Conservation (phyloP, 2,888 invertebrate genomes). For the Petrolisthes cinctipes region DNA sequence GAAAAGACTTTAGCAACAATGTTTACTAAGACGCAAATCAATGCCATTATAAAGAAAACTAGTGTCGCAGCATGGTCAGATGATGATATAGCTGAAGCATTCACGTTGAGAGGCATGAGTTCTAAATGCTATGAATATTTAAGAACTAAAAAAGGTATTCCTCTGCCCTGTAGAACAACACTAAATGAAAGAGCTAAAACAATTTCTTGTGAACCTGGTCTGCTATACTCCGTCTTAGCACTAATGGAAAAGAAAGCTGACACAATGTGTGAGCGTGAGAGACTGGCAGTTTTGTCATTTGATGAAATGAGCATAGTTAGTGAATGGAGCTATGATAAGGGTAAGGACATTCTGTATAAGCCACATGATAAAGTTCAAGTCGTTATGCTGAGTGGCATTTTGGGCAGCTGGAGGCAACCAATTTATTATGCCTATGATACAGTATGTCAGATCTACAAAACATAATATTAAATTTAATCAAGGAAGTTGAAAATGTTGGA, state of each 20-base stretch:
- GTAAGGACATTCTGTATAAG: constrained; percentile 19
- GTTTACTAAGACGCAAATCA: too few species aligned
- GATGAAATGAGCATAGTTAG: constrained; percentile 8
- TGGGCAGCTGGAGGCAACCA: constrained; percentile 16
- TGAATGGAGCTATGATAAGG: constrained; percentile 22
- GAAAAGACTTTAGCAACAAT: too few species aligned
- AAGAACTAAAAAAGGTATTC: constrained; percentile 16
- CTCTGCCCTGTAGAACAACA: background rate
- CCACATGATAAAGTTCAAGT: constrained; percentile 15
- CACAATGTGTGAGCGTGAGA: background rate
- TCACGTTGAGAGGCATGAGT: background rate
- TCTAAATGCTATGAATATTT: constrained; percentile 20
- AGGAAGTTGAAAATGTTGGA: constrained; percentile 7
- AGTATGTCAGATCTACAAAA: background rate
- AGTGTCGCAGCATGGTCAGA: background rate
- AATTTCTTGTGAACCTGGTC: constrained; percentile 13
- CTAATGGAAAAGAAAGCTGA: background rate
- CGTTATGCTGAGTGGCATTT: constrained; percentile 17
- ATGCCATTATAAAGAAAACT: too few species aligned
- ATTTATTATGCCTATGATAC: constrained; percentile 26
- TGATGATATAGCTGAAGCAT: too few species aligned
- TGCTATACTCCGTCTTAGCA: constrained; percentile 5
- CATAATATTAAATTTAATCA: constrained; percentile 6
- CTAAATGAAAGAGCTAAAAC: background rate
- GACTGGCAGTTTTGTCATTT: constrained; percentile 8